Percentiles rank a stretch among this genome's conserved stretches.
These are phyloP conservation scores for Gnathonemus echidnorhynchus DNA, from an alignment of 2,113 vertebrate species.

Conservation along the genomic window DNA sequence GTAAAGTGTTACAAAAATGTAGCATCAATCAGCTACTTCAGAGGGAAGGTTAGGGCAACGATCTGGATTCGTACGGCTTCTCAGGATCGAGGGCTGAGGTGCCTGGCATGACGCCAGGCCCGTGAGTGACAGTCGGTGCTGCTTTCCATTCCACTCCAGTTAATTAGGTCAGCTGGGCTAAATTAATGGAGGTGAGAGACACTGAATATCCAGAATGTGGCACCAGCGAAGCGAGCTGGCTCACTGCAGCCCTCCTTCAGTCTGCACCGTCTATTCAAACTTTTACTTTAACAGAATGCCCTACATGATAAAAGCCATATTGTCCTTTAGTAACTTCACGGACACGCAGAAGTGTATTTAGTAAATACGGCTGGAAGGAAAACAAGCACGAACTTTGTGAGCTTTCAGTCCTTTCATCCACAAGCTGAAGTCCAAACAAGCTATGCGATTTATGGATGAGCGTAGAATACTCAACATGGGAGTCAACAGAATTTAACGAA, in stretches of 20 bases:
- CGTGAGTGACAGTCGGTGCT: not conserved
- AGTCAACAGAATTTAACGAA: not conserved
- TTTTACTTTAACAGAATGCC: not conserved
- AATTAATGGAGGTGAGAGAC: slow-evolving; percentile 12
- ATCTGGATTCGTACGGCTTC: not conserved
- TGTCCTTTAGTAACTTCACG: not conserved
- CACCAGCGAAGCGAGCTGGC: not conserved
- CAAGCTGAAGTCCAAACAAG: not conserved
- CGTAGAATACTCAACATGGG: not conserved
- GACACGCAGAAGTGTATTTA: not conserved
- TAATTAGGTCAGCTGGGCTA: not conserved
- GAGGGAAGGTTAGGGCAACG: not conserved
- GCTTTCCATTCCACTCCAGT: not conserved
- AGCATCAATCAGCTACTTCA: not conserved
- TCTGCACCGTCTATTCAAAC: not conserved
- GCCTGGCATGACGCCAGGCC: not conserved
- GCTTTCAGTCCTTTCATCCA: not conserved
- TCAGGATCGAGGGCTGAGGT: not conserved
- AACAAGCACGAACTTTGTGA: not conserved
- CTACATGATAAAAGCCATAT: not conserved
- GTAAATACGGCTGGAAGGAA: not conserved
- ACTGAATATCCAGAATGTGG: not conserved
- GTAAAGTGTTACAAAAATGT: not conserved
- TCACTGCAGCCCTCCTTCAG: not conserved
- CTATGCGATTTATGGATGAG: not conserved